Evolutionary conservation across 1,140 invertebrate genomes (phyloP), one percentile per base, ranked within the genome.

Genomic region (Zaprionus taronus): DNA sequence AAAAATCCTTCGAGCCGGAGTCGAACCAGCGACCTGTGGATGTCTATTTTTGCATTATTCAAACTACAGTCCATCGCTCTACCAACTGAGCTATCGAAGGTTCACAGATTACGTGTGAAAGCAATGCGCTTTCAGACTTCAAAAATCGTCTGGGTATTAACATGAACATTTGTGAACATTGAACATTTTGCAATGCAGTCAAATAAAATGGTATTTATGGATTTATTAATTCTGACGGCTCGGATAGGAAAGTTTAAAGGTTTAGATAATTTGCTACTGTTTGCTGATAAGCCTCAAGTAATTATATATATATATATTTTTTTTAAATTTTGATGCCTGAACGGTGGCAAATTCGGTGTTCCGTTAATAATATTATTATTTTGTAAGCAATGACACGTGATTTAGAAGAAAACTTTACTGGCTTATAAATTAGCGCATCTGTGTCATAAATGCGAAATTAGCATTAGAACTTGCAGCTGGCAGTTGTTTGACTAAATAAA

Each of bases 81-180:
- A 96, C 96, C 96, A 97, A 96, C 96, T 96, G 96, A 96, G 95
- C 95, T 96, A 96, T 95, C 95, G 95, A 96, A 96, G 95, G 17
- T 58, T 26, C 12, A 49, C 24, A 28, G 53, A 47, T 14, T 4
- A n/a, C 17, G 14, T 20, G 53, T 17, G 49, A 34, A n/a, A 49
- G 28, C 26, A 51, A 41, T 66, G 63, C 51, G 22, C 22, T 56
- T 66, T 15, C 17, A 53, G 34, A 22, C 15, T 11, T 4, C 41
- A 7, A 41, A 11, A 36, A n/a, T 12, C 11, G 60, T 47, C 41
- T 61, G n/a, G 38, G 11, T 9, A 22, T 22, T 4, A 49, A 22
- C 1, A 20, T 49, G 22, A n/a, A 41, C 15, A n/a, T 5, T n/a
- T 14, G 38, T 41, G 14, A 15, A 41, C 15, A n/a, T 41, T 15